Percentiles rank a stretch among this genome's conserved stretches.
phyloP scores from a whole-genome alignment of 2,113 vertebrate species.

The Phrynosoma platyrhinos region DNA sequence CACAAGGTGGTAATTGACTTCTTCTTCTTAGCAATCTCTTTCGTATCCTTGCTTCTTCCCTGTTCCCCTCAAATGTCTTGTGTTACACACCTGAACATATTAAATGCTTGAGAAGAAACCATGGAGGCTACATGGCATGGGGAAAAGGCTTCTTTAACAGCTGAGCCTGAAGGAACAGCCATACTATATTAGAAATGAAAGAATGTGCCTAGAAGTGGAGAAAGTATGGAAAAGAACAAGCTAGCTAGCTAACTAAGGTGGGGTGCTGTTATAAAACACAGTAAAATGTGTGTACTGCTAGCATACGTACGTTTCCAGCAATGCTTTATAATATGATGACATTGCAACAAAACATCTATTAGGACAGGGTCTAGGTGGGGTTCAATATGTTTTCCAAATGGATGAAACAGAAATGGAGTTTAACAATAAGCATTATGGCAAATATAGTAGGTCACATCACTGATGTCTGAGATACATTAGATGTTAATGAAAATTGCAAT shows the following conservation, averaged over 20 bases:
- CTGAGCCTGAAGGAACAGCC: not conserved
- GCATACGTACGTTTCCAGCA: not conserved
- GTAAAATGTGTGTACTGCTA: not conserved
- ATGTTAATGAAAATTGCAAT: too few relatives aligned
- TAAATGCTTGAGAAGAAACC: not conserved
- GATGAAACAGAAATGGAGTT: not conserved
- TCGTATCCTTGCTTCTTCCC: not conserved
- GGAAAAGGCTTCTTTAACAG: too few relatives aligned
- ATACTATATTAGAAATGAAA: not conserved
- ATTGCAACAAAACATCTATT: not conserved
- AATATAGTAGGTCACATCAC: not conserved
- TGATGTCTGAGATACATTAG: too few relatives aligned
- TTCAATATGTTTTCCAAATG: not conserved
- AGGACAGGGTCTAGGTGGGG: not conserved
- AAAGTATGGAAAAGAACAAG: not conserved
- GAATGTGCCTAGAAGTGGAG: not conserved
- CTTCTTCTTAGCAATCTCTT: too few relatives aligned
- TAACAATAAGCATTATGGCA: not conserved
- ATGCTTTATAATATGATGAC: not conserved
- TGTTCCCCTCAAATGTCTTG: not conserved
- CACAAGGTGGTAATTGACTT: too few relatives aligned
- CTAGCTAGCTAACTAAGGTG: not conserved
- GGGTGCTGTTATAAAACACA: not conserved
- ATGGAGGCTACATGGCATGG: not conserved
- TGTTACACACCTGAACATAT: not conserved